phyloP scores from a whole-genome alignment of 2,113 vertebrate species.

The Actenoides lindsayi region DNA sequence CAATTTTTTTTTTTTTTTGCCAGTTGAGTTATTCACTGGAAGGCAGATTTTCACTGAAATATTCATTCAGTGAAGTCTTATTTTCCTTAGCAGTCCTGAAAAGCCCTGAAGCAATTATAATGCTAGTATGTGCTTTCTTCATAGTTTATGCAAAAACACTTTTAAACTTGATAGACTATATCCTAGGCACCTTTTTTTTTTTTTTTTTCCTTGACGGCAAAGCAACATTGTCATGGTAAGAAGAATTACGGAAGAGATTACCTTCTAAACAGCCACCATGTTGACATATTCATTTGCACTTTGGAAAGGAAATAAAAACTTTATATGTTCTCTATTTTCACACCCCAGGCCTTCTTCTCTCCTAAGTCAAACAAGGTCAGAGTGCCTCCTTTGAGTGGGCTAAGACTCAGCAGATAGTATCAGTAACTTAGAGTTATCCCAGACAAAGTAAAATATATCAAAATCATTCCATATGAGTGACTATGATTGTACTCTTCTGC shows the following conservation, averaged over 20 bases:
- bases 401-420: not conserved
- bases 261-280: not conserved
- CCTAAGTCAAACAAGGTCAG: not conserved
- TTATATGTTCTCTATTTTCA: not conserved
- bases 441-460: not conserved
- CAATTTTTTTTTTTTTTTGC: not conserved
- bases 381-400: not conserved
- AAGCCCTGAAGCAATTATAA: not conserved
- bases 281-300: not conserved
- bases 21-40: not conserved
- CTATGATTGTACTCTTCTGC: not conserved
- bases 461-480: not conserved
- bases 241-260: not conserved
- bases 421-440: not conserved
- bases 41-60: not conserved
- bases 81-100: not conserved
- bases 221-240: not conserved
- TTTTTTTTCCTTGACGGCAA: not conserved
- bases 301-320: not conserved
- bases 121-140: not conserved
- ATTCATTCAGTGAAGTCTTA: not conserved
- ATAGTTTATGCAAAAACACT: not conserved
- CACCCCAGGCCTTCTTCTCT: not conserved
- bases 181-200: not conserved
- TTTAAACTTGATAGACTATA: not conserved